Conservation (phyloP, 2,113 vertebrate species). For the Atrichornis clamosus region DNA sequence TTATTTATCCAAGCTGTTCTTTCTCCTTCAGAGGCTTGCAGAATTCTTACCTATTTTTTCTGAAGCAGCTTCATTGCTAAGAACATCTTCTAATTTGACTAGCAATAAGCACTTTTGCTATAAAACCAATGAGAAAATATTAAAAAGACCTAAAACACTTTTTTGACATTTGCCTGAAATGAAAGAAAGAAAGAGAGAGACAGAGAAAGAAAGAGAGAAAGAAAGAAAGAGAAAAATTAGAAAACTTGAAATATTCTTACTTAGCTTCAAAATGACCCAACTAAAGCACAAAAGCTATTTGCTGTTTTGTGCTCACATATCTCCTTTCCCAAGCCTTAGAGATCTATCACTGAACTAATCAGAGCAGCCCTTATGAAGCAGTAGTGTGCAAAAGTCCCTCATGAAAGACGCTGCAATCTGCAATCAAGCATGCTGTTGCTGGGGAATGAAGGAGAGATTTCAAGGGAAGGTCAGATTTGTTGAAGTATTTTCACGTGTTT, state of each 20-base stretch:
- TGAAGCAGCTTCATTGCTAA: background rate
- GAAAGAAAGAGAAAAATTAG: background rate
- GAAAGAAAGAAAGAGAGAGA: too few species aligned
- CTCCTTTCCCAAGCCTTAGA: background rate
- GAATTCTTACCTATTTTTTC: background rate
- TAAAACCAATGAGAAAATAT: background rate
- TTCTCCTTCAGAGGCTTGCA: background rate
- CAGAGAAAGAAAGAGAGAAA: too few species aligned
- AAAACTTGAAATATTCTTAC: background rate
- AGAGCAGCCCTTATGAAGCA: background rate
- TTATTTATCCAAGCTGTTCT: background rate
- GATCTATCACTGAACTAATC: background rate
- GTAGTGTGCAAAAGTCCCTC: background rate
- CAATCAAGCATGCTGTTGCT: background rate
- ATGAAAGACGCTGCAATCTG: background rate
- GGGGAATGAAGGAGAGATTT: background rate
- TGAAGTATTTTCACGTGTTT: background rate
- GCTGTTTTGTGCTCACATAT: background rate
- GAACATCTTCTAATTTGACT: background rate
- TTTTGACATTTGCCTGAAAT: background rate
- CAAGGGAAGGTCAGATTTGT: background rate
- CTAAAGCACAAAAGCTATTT: background rate
- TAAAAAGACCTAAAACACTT: rapidly evolving
- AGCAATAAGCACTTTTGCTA: background rate
- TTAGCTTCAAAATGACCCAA: background rate